phyloP scores from a whole-genome alignment of 2,113 vertebrate genomes.

The Ctenomys sociabilis region DNA sequence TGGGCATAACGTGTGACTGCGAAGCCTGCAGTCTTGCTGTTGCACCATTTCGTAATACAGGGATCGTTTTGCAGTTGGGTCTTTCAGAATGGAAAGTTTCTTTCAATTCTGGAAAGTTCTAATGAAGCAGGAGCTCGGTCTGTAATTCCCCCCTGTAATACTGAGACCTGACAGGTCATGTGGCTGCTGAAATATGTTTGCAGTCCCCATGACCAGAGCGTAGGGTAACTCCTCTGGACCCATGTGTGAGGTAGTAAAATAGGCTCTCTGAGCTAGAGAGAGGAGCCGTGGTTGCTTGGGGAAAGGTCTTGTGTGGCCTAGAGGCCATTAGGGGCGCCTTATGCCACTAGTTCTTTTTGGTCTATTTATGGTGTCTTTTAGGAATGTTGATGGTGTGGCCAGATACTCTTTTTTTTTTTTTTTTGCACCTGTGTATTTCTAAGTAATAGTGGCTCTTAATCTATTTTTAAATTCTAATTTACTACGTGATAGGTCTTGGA shows the following conservation, averaged over 20 bases:
- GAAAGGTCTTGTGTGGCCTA: background rate
- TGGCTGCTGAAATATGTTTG: background rate
- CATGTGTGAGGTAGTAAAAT: background rate
- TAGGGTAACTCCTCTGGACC: background rate
- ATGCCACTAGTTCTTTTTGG: background rate
- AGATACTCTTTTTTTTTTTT: background rate
- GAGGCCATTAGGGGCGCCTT: background rate
- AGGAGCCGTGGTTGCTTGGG: background rate
- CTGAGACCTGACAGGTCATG: background rate
- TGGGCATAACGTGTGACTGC: background rate
- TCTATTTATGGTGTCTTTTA: slow-evolving; percentile 38
- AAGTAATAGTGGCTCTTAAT: slow-evolving; percentile 14
- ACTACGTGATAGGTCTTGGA: background rate
- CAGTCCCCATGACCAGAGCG: background rate
- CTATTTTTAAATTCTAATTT: slow-evolving; percentile 67
- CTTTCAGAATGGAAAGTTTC: background rate
- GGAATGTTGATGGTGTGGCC: slow-evolving; percentile 23
- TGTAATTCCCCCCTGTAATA: background rate
- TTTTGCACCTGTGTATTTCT: slow-evolving; percentile 59
- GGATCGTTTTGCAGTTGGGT: background rate
- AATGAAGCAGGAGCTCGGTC: background rate
- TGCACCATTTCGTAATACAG: background rate
- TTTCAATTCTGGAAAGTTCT: background rate
- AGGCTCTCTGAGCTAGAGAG: background rate
- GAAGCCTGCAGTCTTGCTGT: background rate